Base-by-base conservation (phyloP, 2,888 invertebrate species). In the Agonopterix heracliana region DNA sequence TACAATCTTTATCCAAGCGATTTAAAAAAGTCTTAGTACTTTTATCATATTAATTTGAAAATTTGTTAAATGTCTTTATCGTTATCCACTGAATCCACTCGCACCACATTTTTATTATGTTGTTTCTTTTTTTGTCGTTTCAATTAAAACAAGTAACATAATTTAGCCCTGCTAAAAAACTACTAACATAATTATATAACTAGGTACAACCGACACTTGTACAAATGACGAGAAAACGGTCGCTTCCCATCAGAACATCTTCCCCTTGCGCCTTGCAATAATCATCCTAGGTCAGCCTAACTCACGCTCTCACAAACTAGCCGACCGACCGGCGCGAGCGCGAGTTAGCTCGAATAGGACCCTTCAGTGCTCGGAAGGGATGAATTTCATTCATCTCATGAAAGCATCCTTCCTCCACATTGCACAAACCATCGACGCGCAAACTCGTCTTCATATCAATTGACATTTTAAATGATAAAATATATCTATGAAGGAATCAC, bases 61-160 rank as follows among this genome's bases (percentile, higher is more conserved):
- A 87, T 87, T 88, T 86, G 86, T 88, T 87, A 88, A 88, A 84
- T 81, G 86, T 88, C 88, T 83, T 80, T 79, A 79, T 78, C 72
- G 71, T 78, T 80, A 76, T 75, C 78, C 86, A 84, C 83, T 78
- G 79, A 71, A 76, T 76, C 75, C 86, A 83, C 84, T 82, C 82
- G 80, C 87, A 82, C 83, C 26, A 46, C 26, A 13, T 41, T 41
- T 41, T 11, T 42, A 61, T 59, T 61, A 26, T 26, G 26, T 26
- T 26, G 26, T 26, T 66, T 65, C 64, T 64, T 66, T 68, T 69
- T 60, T 57, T 64, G 70, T 67, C 71, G 66, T 59, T 70, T 71
- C 60, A 84, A 81, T 82, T 80, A 78, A 78, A 75, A 76, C 72
- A 71, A 80, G 64, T 73, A 78, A 81, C 76, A 69, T 71, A 82